Conservation (phyloP, 2,888 invertebrate genomes). For the Zonitis immaculata region DNA sequence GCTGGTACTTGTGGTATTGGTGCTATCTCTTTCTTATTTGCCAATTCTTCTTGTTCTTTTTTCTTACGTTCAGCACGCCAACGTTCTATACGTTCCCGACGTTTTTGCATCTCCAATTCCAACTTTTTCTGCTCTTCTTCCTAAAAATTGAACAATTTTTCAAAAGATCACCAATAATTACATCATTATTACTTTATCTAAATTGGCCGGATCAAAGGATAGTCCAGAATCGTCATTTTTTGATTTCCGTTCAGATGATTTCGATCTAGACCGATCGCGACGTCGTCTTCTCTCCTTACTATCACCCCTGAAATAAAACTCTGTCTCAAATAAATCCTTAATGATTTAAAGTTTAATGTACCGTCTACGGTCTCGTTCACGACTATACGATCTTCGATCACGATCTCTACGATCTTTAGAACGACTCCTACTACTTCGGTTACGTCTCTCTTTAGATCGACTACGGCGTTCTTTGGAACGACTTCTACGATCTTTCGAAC, state of each 20-base stretch:
- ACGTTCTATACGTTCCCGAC: conserved; percentile 90
- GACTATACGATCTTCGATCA: conserved; percentile 36
- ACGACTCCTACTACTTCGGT: conserved; percentile 42
- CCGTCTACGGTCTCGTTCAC: conserved; percentile 35
- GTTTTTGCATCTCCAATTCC: conserved; percentile 93
- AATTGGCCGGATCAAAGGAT: conserved; percentile 68
- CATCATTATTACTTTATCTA: conserved; percentile 60
- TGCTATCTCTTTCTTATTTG: conserved; percentile 65
- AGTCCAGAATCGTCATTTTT: conserved; percentile 56
- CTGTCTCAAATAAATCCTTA: too few species aligned
- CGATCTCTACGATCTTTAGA: conserved; percentile 36
- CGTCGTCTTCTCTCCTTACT: conserved; percentile 58
- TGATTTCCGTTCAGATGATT: conserved; percentile 43
- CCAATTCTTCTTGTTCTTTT: conserved; percentile 67
- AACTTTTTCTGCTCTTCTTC: conserved; percentile 87
- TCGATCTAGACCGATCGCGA: conserved; percentile 43
- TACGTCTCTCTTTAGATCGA: conserved; percentile 45
- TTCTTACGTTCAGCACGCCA: conserved; percentile 94
- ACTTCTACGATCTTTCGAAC: conserved; percentile 32
- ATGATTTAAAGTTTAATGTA: conserved; percentile 17
- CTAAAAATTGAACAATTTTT: conserved; percentile 44
- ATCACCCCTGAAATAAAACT: too few species aligned
- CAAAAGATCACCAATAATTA: not conserved
- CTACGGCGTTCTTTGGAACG: conserved; percentile 37
- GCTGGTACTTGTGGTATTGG: not conserved